Evolutionary conservation across 2,888 invertebrate species (phyloP).

Genomic region (Cephus runcator): DNA sequence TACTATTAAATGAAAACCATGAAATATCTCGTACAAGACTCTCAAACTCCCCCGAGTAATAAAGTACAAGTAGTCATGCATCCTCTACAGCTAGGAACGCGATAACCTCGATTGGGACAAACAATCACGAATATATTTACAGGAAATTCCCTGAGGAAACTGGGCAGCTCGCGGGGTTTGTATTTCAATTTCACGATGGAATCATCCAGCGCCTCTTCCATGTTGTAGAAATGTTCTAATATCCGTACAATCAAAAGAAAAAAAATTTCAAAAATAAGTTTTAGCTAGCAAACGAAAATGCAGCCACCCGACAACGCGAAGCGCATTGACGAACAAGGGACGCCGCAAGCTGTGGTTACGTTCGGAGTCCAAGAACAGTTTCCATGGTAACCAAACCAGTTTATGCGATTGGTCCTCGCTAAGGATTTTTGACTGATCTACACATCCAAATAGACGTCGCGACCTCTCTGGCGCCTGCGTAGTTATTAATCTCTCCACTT

Average conservation of each 20-base stretch:
- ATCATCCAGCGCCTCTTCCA: slow-evolving; percentile 50
- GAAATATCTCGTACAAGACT: not conserved
- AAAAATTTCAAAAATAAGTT: not conserved
- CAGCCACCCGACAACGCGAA: not conserved
- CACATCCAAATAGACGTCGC: not conserved
- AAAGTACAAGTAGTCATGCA: not conserved
- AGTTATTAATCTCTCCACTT: not conserved
- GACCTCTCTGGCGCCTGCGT: not conserved
- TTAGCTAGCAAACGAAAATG: not conserved
- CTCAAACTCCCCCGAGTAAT: not conserved
- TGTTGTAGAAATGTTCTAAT: slow-evolving; percentile 15
- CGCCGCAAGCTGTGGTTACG: not conserved
- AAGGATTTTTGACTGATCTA: not conserved
- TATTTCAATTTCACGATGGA: slow-evolving; percentile 47
- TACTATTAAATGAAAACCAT: not conserved
- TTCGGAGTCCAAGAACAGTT: not conserved
- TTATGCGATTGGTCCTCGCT: not conserved
- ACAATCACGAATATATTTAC: slow-evolving; percentile 40
- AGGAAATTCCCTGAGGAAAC: slow-evolving; percentile 47
- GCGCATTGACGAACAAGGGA: not conserved
- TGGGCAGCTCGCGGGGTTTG: slow-evolving; percentile 38
- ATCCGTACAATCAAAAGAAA: not conserved
- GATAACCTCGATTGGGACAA: not conserved
- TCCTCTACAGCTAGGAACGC: not conserved
- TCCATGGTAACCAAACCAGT: not conserved